phyloP scores from a whole-genome alignment of 2,888 invertebrate species.

The Sphaeridia pumilis region DNA sequence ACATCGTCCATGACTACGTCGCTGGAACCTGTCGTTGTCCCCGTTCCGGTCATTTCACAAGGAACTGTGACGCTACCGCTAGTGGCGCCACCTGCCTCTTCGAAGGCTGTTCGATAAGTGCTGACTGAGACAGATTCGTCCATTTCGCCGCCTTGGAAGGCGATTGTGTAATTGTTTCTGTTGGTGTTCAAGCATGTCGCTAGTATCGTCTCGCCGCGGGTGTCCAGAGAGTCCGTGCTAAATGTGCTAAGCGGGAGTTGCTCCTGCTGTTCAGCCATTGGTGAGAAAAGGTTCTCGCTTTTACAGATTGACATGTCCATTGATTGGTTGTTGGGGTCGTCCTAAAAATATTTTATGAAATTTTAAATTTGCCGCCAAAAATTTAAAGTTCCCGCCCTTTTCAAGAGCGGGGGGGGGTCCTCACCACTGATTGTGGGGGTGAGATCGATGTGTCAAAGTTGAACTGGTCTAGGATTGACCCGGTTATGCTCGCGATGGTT shows the following conservation, averaged over 20 bases:
- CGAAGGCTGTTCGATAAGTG: conserved; percentile 23
- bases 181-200: conserved; percentile 83
- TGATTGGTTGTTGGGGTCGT: conserved; percentile 32
- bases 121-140: conserved; percentile 47
- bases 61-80: too few species aligned
- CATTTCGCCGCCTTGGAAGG: conserved; percentile 79
- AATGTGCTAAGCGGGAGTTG: conserved; percentile 53
- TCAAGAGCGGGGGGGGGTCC: background rate
- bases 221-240: conserved; percentile 81
- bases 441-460: conserved; percentile 64
- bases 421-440: conserved; percentile 40
- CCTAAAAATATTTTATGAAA: conserved; percentile 6
- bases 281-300: conserved; percentile 80
- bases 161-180: conserved; percentile 89
- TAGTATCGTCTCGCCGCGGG: conserved; percentile 70
- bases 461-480: conserved; percentile 68
- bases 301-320: conserved; percentile 83
- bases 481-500: conserved; percentile 69
- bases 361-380: background rate
- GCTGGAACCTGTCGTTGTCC: conserved; percentile 9
- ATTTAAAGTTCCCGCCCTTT: background rate
- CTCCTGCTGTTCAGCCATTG: conserved; percentile 67
- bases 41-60: conserved; percentile 11
- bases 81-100: too few species aligned
- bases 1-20: conserved; percentile 23